phyloP scores from a whole-genome alignment of 2,888 invertebrate species.

The Philaethria dido region DNA sequence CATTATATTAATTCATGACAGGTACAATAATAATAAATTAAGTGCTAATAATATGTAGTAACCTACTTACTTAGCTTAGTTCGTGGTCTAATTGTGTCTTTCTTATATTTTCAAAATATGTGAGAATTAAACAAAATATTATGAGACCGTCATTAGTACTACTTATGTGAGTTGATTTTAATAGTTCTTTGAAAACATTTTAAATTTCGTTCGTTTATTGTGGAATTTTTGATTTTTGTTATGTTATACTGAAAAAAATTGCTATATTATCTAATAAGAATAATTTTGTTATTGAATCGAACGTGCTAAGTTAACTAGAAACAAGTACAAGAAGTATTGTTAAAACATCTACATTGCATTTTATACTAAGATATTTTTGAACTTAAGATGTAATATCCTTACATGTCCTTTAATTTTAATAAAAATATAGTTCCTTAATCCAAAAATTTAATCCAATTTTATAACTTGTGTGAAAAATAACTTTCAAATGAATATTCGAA shows the following conservation, averaged over 20 bases:
- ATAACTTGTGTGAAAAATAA: background rate
- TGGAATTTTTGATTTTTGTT: too few species aligned
- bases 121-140: background rate
- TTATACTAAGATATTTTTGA: too few species aligned
- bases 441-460: background rate
- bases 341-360: too few species aligned
- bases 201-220: background rate
- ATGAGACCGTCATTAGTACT: background rate
- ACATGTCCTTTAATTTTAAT: too few species aligned
- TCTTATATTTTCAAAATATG: background rate
- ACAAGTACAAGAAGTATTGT: too few species aligned
- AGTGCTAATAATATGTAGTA: constrained; percentile 25
- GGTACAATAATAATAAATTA: constrained; percentile 20
- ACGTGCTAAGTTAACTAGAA: too few species aligned
- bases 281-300: too few species aligned
- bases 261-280: too few species aligned
- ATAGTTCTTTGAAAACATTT: background rate
- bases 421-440: too few species aligned
- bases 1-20: constrained; percentile 30
- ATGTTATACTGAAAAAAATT: too few species aligned
- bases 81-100: background rate
- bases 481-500: background rate
- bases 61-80: constrained; percentile 19
- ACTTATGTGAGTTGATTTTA: background rate
- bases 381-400: too few species aligned